phyloP scores from a whole-genome alignment of 2,888 invertebrate species.

The Labia minor region DNA sequence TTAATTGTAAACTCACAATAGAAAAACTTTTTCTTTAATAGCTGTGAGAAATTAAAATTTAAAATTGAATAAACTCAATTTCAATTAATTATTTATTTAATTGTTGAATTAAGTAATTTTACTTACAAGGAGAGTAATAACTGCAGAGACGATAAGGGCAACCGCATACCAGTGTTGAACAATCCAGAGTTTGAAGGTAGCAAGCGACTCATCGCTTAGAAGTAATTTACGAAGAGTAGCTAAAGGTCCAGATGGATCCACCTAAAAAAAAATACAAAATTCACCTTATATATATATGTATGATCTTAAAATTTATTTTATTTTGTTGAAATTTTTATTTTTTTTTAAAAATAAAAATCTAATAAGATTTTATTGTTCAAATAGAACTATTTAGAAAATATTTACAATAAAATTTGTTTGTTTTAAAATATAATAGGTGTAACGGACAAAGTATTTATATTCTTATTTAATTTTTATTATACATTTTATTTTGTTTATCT shows the following conservation, averaged over 20 bases:
- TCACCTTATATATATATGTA: slow-evolving; percentile 13
- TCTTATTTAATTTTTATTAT: no score
- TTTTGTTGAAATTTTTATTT: no score
- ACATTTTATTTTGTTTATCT: no score
- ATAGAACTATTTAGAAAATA: no score
- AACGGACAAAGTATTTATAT: no score
- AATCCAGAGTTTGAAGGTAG: slow-evolving; percentile 78
- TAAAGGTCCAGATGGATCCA: slow-evolving; percentile 84
- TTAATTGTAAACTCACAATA: not conserved
- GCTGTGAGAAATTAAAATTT: not conserved
- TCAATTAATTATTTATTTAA: no score
- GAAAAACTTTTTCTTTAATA: not conserved
- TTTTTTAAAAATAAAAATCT: no score
- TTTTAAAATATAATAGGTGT: no score
- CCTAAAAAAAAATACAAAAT: slow-evolving; percentile 36
- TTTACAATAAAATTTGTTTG: no score
- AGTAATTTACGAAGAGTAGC: slow-evolving; percentile 78
- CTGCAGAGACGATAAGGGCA: slow-evolving; percentile 59
- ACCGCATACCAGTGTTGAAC: slow-evolving; percentile 86
- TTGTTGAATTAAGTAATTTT: not conserved
- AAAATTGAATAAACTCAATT: no score
- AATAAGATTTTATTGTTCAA: not conserved
- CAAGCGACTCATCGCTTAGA: slow-evolving; percentile 79
- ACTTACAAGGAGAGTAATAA: slow-evolving; percentile 69
- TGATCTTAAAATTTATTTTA: not conserved